Conservation (phyloP, 2,797 vertebrate species). For the Eleutherodactylus coqui region DNA sequence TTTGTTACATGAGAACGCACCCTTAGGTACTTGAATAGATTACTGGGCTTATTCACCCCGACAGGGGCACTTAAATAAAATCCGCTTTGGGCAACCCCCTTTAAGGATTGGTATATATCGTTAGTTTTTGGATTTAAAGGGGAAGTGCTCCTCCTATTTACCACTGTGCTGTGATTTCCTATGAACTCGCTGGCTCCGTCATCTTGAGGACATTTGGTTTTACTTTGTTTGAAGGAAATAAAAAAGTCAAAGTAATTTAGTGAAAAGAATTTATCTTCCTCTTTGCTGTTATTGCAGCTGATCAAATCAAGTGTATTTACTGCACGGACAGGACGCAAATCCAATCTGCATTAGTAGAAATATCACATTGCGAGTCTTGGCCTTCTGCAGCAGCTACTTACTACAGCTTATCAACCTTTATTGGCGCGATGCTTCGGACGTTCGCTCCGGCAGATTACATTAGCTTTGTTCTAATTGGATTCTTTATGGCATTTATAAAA, state of each 20-base stretch:
- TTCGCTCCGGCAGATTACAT: constrained; percentile 41
- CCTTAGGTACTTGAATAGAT: no score
- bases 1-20: no score
- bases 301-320: constrained; percentile 57
- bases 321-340: constrained; percentile 21
- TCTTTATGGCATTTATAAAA: constrained; percentile 50
- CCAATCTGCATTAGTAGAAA: constrained; percentile 53
- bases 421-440: constrained; percentile 22
- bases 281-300: constrained; percentile 12
- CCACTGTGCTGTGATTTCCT: not conserved
- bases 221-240: constrained; percentile 7
- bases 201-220: constrained; percentile 16
- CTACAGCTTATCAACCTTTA: constrained; percentile 50
- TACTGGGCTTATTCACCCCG: no score
- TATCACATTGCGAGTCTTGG: constrained; percentile 38
- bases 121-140: not conserved
- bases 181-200: not conserved
- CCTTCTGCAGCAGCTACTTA: constrained; percentile 15
- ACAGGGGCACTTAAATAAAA: no score
- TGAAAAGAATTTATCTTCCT: constrained; percentile 40
- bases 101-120: not conserved
- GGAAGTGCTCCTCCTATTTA: not conserved
- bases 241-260: constrained; percentile 16
- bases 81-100: no score
- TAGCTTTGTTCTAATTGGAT: constrained; percentile 50